These are phyloP conservation scores for Lytechinus pictus DNA, from an alignment of 35 echinoderm and acorn worm genomes.

Conservation along the genomic window DNA sequence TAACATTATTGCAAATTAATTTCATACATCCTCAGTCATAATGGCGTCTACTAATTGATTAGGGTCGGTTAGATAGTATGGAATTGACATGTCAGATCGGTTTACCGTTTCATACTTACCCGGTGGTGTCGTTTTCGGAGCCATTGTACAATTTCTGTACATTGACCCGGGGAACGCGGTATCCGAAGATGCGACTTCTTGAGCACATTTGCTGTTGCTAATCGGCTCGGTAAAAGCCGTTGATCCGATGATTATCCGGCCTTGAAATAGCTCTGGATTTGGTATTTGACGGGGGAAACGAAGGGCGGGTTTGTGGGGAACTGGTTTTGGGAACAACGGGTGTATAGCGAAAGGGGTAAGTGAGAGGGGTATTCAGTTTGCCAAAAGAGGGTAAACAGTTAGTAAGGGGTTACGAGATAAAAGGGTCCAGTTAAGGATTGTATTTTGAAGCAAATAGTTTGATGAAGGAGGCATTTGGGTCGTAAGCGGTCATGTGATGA, in stretches of 20 bases:
- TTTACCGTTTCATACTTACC: constrained; percentile 12
- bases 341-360: background rate
- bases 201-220: constrained; percentile 43
- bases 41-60: too few relatives aligned
- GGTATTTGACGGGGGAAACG: constrained; percentile 1
- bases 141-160: constrained; percentile 51
- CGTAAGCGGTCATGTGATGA: too few relatives aligned
- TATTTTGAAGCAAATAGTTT: too few relatives aligned
- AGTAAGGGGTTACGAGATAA: too few relatives aligned
- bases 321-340: background rate
- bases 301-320: background rate
- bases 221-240: constrained; percentile 50
- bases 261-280: constrained; percentile 27
- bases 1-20: too few relatives aligned
- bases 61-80: background rate
- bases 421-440: too few relatives aligned
- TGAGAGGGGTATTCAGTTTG: background rate
- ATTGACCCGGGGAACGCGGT: background rate
- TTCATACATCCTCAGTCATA: too few relatives aligned
- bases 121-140: constrained; percentile 31
- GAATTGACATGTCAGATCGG: background rate
- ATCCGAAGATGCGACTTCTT: background rate
- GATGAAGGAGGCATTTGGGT: too few relatives aligned
- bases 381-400: too few relatives aligned
- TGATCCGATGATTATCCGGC: constrained; percentile 36